Base-by-base conservation (phyloP, 2,888 invertebrate genomes). In the Coenonympha arcania region DNA sequence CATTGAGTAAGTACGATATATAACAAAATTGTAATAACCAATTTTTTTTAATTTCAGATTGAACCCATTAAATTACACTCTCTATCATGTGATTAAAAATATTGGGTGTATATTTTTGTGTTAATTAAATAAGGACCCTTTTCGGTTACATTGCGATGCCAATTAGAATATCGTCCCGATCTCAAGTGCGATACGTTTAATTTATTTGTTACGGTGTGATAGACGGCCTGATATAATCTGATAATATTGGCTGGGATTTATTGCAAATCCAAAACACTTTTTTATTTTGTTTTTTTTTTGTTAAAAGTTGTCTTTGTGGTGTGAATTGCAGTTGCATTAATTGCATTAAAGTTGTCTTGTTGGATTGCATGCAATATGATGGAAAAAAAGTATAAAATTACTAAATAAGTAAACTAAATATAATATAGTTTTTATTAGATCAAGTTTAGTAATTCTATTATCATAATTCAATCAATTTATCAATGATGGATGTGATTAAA, bases 171-270 rank as follows among this genome's bases (percentile, higher is more conserved):
- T 61, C 60, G 56, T 58, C 34, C 44, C 22, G 57, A 50, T 46
- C 43, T 43, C 33, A 33, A 48, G 45, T 50, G 65, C 65, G 69
- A 64, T 48, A 47, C 37, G 52, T 60, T 62, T 65, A 30, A 71
- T 73, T 71, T 74, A 73, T 72, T 58, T 54, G 61, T 46, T 41
- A 54, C 47, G 47, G 63, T 65, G 67, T 71, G 71, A 73, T 73
- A 71, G 69, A 70, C 63, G 61, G 67, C 58, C 53, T 53, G 70
- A 70, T 70, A 48, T 52, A 66, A 72, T 73, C 71, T 31, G 31
- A 22, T 43, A 18, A 6, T 19, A 18, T 11, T 11, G 37, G 24
- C 22, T 24, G 22, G 22, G 24, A 24, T 39, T 24, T 15, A 39
- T 33, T 19, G 15, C 36, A 6, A 11, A 36, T 11, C 22, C 24